Evolutionary conservation across 1,140 invertebrate genomes (phyloP), one percentile per base, ranked within the genome.

Genomic region (Scylla paramamosain): DNA sequence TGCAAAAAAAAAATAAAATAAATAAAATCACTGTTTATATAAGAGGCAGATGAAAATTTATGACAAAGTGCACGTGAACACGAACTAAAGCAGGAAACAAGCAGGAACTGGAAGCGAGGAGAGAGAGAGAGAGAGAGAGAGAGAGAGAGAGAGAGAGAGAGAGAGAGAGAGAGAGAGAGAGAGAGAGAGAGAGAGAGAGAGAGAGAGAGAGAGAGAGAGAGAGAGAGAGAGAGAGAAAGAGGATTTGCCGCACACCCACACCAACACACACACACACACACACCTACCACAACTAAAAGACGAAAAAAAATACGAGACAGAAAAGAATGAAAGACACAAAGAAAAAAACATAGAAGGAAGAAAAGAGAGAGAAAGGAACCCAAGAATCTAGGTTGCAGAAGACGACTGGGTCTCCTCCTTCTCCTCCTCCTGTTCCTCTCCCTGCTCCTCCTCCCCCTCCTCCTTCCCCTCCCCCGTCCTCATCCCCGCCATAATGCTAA

Each of bases 261-360:
- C 83, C 16, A 29, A 28, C 83, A 84, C 83, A 84, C 83, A 84
- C 83, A 48, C 90, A 59, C 32, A 59, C 90, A 91, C 90, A 46
- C n/a, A 46, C 90, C 39, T 2, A 20, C 16, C 45, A 32, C 28
- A 7, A 29, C 14, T 31, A 29, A 88, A 28, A 88, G 4, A n/a
- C n/a, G 16, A 29, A 29, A 10, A 32, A 88, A 14, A 89, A 28
- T 16, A 48, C 7, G 89, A 48, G 89, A 48, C 32, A 91, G 46
- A 91, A 48, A 91, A 48, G 10, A 59, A 59, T 31, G n/a, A 86
- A 25, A 91, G 89, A 91, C 45, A 91, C 45, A 91, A 39, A 91
- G 90, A 91, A 59, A 91, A 45, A 91, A 45, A 91, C 6, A 91
- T 32, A 91, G 52, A 91, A 45, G 59, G 52, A 91, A 45, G 46